Evolutionary conservation across 2,113 vertebrate species (phyloP), one percentile per base, ranked within the genome.

Genomic region (Oreochromis tanganicae): DNA sequence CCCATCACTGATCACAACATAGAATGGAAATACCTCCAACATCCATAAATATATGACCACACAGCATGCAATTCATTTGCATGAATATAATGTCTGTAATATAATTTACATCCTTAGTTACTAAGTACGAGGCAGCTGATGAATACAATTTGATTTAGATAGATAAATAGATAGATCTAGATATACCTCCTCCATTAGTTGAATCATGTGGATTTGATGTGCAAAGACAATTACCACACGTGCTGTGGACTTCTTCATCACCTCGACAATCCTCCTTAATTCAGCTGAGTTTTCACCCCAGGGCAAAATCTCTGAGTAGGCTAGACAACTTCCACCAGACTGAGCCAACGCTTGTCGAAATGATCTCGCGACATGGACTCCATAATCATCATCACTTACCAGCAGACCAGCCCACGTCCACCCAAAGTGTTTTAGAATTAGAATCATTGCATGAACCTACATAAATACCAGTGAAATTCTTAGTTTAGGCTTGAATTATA

Each of bases 121-220:
- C n/a, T 66, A 66, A 38, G 19, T 10, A 48, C 21, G 4, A 38
- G 50, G 34, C 1, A 0, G 21, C n/a, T 43, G 38, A 43, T 43
- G 3, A 71, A 71, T 71, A 71, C 21, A 71, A 73, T 73, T 63
- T 16, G 43, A 82, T 63, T 68, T 68, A 80, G 32, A 41, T 57
- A 81, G 79, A 81, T 81, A 57, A 14, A 78, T 79, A 83, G 52
- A 24, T 24, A 55, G 54, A 56, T 21, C 7, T 59, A 46, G 27
- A 57, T 56, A 50, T 81, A 93, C 92, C 88, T 93, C 92, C 5
- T 91, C 85, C 59, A 93, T 84, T 38, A 93, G 81, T 16, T 86
- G 83, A 82, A 80, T 73, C 38, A 91, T 87, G 36, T 93, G 85
- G 46, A 59, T 89, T 19, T 90, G 85, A 73, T 93, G 88, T 41